phyloP scores from a whole-genome alignment of 2,113 vertebrate genomes.

The Mormoops blainvillei region DNA sequence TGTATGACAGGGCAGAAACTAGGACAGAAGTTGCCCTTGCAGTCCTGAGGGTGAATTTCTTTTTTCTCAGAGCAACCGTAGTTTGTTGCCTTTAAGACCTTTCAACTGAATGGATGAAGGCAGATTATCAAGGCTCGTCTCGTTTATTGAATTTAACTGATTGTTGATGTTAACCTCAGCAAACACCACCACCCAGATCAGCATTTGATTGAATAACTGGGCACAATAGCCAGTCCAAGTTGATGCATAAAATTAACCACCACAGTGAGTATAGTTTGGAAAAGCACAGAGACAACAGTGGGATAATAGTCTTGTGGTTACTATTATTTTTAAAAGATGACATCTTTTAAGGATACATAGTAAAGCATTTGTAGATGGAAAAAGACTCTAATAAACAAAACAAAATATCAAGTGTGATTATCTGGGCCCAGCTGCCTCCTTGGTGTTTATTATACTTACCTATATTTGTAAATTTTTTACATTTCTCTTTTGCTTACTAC shows the following conservation, averaged over 20 bases:
- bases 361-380: not conserved
- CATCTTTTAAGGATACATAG: not conserved
- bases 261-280: not conserved
- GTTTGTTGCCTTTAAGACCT: not conserved
- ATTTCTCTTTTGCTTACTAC: not conserved
- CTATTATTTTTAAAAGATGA: not conserved
- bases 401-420: not conserved
- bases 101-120: not conserved
- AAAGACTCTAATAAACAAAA: not conserved
- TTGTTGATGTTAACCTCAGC: not conserved
- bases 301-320: not conserved
- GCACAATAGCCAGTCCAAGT: not conserved
- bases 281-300: not conserved
- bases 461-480: not conserved
- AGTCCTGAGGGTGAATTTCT: not conserved
- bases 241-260: not conserved
- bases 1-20: not conserved
- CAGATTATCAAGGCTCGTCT: not conserved
- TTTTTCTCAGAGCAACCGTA: not conserved
- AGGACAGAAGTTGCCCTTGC: not conserved
- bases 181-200: not conserved
- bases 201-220: not conserved
- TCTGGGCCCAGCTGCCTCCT: not conserved
- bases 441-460: not conserved
- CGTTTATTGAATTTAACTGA: not conserved